Percentiles rank a stretch among this genome's conserved stretches.
phyloP scores from a whole-genome alignment of 2,797 vertebrate species.

The Setipinna tenuifilis region DNA sequence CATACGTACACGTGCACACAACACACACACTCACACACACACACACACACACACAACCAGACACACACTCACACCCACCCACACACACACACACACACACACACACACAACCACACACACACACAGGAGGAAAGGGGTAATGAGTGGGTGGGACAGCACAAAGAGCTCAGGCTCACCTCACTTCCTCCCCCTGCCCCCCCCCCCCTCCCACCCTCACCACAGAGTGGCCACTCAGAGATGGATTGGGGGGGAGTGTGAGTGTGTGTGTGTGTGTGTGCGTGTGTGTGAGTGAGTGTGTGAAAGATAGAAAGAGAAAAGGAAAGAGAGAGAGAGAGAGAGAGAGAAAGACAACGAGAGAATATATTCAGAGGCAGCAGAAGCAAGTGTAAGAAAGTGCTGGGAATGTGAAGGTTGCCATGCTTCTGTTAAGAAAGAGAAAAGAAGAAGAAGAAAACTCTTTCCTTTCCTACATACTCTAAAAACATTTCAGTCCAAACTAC shows the following conservation, averaged over 20 bases:
- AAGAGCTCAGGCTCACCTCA: slow-evolving; percentile 48
- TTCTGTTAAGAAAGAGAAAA: background rate
- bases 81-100: no score
- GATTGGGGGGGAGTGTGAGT: background rate
- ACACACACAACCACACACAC: no score
- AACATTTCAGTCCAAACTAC: background rate
- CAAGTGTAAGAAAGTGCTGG: background rate
- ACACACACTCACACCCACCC: no score
- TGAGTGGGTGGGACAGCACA: slow-evolving; percentile 40
- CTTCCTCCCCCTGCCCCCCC: slow-evolving; percentile 45
- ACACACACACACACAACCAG: no score
- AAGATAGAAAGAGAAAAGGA: background rate
- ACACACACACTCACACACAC: no score
- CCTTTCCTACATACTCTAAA: background rate
- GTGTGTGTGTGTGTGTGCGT: background rate
- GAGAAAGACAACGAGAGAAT: background rate
- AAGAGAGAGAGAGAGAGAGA: background rate
- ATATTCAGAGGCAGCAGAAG: background rate
- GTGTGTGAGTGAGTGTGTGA: background rate
- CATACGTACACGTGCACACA: no score
- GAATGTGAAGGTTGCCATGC: background rate
- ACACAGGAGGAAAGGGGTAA: slow-evolving; percentile 33
- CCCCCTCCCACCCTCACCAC: background rate
- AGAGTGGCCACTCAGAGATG: slow-evolving; percentile 52
- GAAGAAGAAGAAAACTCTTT: background rate